Evolutionary conservation across 2,888 invertebrate genomes (phyloP).

Genomic region (Pollenia labialis): DNA sequence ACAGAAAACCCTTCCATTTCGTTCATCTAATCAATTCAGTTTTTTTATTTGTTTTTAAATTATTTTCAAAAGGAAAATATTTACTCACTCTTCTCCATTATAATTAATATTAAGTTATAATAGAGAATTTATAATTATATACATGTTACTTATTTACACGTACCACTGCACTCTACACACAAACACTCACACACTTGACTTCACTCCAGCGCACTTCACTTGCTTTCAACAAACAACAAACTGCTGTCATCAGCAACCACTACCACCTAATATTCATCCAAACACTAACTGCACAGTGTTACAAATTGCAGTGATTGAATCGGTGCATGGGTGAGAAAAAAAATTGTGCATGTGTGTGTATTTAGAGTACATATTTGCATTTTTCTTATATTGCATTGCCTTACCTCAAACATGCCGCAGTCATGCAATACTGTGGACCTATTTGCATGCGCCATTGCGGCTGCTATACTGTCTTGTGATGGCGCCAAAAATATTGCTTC

Average conservation of each 20-base stretch:
- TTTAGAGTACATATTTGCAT: background rate
- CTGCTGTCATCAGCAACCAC: conserved; percentile 63
- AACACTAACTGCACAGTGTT: conserved; percentile 23
- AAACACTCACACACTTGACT: conserved; percentile 14
- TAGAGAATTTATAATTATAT: conserved; percentile 66
- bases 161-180: conserved; percentile 17
- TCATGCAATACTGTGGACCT: conserved; percentile 78
- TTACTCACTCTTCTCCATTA: conserved; percentile 46
- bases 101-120: conserved; percentile 62
- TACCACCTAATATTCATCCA: background rate
- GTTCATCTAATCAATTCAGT: conserved; percentile 18
- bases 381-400: conserved; percentile 49
- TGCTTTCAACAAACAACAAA: conserved; percentile 48
- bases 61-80: conserved; percentile 53
- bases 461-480: conserved; percentile 76
- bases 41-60: conserved; percentile 23
- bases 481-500: conserved; percentile 78
- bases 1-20: background rate
- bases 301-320: conserved; percentile 40
- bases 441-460: conserved; percentile 78
- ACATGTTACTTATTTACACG: conserved; percentile 58
- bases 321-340: background rate
- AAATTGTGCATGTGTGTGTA: conserved; percentile 3
- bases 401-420: conserved; percentile 78
- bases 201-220: conserved; percentile 36